phyloP scores from a whole-genome alignment of 2,113 vertebrate genomes.

The Dipodomys stephensi region DNA sequence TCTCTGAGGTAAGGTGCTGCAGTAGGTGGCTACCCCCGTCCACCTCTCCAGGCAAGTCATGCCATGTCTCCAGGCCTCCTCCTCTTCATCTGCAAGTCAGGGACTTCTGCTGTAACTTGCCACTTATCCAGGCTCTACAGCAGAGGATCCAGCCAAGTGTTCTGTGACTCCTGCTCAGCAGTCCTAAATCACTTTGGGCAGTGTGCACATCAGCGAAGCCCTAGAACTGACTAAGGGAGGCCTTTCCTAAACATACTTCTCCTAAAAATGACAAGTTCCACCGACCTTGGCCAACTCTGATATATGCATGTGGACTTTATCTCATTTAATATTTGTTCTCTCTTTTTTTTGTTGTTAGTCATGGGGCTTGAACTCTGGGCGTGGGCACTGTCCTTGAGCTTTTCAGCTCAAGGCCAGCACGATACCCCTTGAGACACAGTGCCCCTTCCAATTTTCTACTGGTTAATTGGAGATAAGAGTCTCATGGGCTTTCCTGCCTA shows the following conservation, averaged over 20 bases:
- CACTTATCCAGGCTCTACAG: neutral
- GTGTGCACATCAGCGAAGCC: neutral
- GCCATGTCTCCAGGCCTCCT: neutral
- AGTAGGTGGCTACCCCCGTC: neutral
- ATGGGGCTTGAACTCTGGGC: no score
- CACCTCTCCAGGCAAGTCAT: neutral
- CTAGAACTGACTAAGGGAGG: neutral
- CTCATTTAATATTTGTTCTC: neutral
- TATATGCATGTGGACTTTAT: neutral
- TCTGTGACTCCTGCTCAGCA: neutral
- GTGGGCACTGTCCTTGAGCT: no score
- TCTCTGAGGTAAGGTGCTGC: slow-evolving; percentile 83
- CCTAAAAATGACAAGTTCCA: neutral
- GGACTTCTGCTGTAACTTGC: neutral
- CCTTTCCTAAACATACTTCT: neutral
- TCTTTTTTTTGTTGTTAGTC: no score
- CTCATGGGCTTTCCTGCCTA: no score
- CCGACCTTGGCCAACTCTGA: neutral
- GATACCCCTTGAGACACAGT: no score
- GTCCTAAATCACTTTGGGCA: neutral
- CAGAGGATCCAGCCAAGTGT: neutral
- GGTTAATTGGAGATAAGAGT: no score
- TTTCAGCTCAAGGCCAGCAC: no score
- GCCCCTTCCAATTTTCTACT: no score
- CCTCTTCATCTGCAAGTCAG: neutral